Base-by-base conservation (phyloP, 1,140 invertebrate species). In the Harpegnathos saltator region DNA sequence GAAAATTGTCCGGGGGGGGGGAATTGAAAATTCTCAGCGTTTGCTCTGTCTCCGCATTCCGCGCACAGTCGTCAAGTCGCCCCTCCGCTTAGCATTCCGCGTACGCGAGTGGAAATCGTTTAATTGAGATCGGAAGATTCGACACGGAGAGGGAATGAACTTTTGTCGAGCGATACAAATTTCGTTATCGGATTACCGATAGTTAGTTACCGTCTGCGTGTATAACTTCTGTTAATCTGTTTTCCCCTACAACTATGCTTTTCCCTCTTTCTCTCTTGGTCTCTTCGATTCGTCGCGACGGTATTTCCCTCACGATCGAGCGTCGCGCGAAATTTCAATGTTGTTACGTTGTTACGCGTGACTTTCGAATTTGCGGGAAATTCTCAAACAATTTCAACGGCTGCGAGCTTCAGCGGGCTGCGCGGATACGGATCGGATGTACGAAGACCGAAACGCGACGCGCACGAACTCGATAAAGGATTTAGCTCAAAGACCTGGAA, bases 381-480 rank as follows among this genome's bases (percentile, higher is more conserved):
- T 77, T 3, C 19, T 3, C 3, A 38, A 50, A 50, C 29, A 71
- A 66, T 83, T 85, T 73, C 50, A 44, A 19, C 14, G 26, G 14
- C 33, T 52, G 22, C 14, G 19, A 33, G 29, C 29, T 33, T 5
- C 29, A n/a, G 29, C 29, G 29, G 26, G 17, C 44, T 50, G 22
- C 14, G 19, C 26, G 48, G 7, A 68, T 61, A 83, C 54, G 50
- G n/a, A 56, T 38, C 17, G 62, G 58, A 22, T 85, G 65, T 72
- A 65, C 38, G 26, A 66, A 61, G 26, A 85, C 3, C 61, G 58
- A 61, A 54, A 50, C 26, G 24, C 33, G 24, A 50, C 61, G 44
- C 81, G 84, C 44, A 44, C 83, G 54, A 69, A 78, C 29, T 48
- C 29, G 74, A 68, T 81, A 85, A 83, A 84, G 63, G 66, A 86